phyloP scores from a whole-genome alignment of 2,113 vertebrate species.

The Gyps fulvus region DNA sequence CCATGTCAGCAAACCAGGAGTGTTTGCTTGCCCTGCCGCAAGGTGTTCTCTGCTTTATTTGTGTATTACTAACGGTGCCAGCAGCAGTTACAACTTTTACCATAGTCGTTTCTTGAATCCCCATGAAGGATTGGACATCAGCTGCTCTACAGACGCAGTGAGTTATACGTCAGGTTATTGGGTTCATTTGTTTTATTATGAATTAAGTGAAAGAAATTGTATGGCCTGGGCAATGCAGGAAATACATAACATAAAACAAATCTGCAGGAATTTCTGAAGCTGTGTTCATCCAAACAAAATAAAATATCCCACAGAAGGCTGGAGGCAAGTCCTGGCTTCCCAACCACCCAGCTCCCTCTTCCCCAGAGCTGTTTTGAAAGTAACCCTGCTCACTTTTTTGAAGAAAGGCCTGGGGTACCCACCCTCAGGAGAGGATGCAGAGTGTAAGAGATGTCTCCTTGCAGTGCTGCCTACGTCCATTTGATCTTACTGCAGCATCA shows the following conservation, averaged over 20 bases:
- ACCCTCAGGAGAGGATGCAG: neutral
- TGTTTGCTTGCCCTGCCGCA: neutral
- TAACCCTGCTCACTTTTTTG: neutral
- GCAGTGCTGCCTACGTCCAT: neutral
- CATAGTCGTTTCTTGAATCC: neutral
- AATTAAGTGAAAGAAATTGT: neutral
- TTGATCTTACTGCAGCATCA: neutral
- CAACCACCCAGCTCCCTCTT: neutral
- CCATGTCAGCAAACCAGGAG: neutral
- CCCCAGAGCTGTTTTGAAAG: neutral
- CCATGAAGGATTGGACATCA: neutral
- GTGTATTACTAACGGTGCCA: neutral
- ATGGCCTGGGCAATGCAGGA: neutral
- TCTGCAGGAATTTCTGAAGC: slow-evolving; percentile 5
- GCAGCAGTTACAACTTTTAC: neutral
- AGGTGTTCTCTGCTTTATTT: neutral
- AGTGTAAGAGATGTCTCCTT: neutral
- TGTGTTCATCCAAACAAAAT: slow-evolving; percentile 23
- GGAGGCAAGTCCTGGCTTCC: neutral
- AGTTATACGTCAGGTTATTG: neutral
- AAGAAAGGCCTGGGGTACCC: neutral
- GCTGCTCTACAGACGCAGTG: neutral
- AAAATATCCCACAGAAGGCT: neutral
- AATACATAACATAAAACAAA: slow-evolving; percentile 5
- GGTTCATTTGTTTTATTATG: neutral